Percentiles rank a stretch among this genome's conserved stretches.
These are phyloP conservation scores for Phenganax subtilis DNA, from an alignment of 92 coral and sea anemone genomes.

Conservation along the genomic window DNA sequence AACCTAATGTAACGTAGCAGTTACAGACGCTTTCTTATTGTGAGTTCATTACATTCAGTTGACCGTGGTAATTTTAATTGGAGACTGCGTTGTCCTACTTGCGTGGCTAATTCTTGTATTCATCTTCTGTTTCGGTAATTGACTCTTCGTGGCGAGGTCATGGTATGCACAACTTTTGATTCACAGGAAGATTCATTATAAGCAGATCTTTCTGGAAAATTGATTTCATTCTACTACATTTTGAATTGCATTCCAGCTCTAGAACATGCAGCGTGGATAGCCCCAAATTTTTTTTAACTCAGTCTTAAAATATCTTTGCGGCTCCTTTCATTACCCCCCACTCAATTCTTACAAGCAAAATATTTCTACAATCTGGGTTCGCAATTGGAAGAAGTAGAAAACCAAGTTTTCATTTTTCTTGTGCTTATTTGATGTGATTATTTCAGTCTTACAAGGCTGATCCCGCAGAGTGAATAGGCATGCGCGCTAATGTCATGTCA, in stretches of 20 bases:
- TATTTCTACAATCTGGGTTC: no score
- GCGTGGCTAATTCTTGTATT: conserved; percentile 3
- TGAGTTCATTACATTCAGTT: no score
- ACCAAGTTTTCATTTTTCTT: neutral
- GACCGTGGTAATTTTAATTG: neutral
- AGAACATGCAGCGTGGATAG: neutral
- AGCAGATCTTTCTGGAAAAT: neutral
- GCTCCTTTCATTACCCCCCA: no score
- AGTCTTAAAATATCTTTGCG: no score
- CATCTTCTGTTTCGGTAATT: neutral
- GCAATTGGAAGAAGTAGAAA: neutral
- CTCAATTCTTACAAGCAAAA: no score
- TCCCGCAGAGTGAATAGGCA: conserved; percentile 15
- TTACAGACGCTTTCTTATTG: no score
- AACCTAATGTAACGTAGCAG: no score
- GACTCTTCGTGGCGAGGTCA: neutral
- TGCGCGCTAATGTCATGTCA: neutral
- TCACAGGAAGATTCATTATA: neutral
- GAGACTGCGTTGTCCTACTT: neutral
- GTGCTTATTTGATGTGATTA: neutral
- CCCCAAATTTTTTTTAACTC: no score
- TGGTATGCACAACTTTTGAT: neutral
- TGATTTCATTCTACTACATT: neutral
- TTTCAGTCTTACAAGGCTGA: neutral
- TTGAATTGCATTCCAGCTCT: neutral